Percentiles rank a stretch among this genome's conserved stretches.
These are phyloP conservation scores for Eutolmus rufibarbis DNA, from an alignment of 2,888 invertebrate species.

Conservation along the genomic window DNA sequence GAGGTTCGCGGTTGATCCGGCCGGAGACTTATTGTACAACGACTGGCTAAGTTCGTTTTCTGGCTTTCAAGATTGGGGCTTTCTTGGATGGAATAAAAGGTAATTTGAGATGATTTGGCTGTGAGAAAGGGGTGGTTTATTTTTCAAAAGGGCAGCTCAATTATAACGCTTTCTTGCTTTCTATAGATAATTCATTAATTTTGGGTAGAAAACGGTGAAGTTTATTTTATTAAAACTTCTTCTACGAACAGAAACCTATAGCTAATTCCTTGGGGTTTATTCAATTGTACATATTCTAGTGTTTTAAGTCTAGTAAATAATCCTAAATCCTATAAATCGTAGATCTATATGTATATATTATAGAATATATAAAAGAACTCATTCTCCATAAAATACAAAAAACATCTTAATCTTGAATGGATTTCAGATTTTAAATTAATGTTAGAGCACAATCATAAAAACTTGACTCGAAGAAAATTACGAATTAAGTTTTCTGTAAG, in stretches of 20 bases:
- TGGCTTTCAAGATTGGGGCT: background rate
- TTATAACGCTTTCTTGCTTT: background rate
- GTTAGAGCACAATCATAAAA: too few species aligned
- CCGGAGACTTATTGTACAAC: background rate
- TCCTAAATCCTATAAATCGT: too few species aligned
- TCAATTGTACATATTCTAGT: too few species aligned
- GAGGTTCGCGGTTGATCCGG: background rate
- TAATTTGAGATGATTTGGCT: background rate
- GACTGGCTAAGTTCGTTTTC: background rate
- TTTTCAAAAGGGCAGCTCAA: background rate
- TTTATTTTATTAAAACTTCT: background rate
- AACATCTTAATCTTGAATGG: too few species aligned
- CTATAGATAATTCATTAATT: background rate
- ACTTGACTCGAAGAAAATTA: too few species aligned
- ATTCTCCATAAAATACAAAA: too few species aligned
- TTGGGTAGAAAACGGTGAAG: background rate
- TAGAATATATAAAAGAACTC: too few species aligned
- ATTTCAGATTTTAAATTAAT: too few species aligned
- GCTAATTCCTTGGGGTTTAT: too few species aligned
- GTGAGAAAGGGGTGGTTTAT: slow-evolving; percentile 28
- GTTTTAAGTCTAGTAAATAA: too few species aligned
- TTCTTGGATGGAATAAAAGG: background rate
- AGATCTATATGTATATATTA: too few species aligned
- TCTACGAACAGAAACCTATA: background rate
- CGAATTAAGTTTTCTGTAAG: too few species aligned